A percentile compares a stretch with the other conserved stretches of the same genome.
Evolutionary conservation across 2,888 invertebrate species (phyloP).

Genomic region (Polymixis lichenea): DNA sequence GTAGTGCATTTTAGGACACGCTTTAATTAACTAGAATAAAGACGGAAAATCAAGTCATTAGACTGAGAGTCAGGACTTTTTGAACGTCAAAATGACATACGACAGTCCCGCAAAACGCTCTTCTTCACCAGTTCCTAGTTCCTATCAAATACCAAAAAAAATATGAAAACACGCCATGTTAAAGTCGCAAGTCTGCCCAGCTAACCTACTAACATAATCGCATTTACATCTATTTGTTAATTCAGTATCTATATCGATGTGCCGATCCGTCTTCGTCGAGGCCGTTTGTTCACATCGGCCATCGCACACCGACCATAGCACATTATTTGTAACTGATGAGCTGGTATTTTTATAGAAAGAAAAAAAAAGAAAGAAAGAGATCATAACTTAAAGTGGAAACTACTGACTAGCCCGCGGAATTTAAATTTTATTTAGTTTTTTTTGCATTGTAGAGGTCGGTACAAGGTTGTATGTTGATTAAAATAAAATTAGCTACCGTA

Average conservation of each 20-base stretch:
- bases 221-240: constrained; percentile 78
- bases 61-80: too few species aligned
- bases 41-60: too few species aligned
- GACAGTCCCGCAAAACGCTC: too few species aligned
- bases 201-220: constrained; percentile 61
- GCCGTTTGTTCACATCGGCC: constrained; percentile 46
- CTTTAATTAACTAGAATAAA: not conserved
- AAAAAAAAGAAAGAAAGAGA: not conserved
- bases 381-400: not conserved
- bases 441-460: too few species aligned
- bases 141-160: too few species aligned
- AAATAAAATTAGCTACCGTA: too few species aligned
- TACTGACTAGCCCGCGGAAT: too few species aligned
- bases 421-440: too few species aligned
- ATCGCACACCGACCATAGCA: constrained; percentile 24
- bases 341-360: constrained; percentile 16
- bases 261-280: constrained; percentile 70
- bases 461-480: too few species aligned
- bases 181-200: constrained; percentile 36
- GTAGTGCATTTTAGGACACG: not conserved
- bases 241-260: constrained; percentile 69
- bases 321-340: constrained; percentile 9
- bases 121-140: too few species aligned
- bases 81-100: too few species aligned
- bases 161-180: constrained; percentile 1